Conservation (phyloP, 1,140 invertebrate species). For the Microplitis demolitor region DNA sequence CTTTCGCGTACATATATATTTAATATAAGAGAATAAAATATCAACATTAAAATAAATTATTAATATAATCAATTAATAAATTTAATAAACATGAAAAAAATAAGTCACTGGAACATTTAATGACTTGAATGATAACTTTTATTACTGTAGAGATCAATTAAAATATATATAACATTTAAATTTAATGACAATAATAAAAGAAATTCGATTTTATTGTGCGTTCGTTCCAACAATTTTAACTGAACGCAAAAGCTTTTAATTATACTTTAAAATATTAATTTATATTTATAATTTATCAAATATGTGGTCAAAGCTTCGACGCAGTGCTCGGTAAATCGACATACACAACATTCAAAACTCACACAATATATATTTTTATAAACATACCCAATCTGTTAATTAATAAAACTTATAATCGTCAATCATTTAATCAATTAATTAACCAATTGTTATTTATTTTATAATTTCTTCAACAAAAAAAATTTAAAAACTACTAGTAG, state of each 20-base stretch:
- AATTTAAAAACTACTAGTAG: neutral
- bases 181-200: too few species aligned
- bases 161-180: too few species aligned
- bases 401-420: neutral
- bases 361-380: neutral
- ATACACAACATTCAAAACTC: slow-evolving; percentile 3
- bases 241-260: neutral
- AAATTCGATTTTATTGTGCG: too few species aligned
- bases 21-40: neutral
- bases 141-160: too few species aligned
- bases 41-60: neutral
- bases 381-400: slow-evolving; percentile 21
- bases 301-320: neutral
- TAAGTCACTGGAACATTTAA: neutral
- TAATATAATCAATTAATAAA: neutral
- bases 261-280: neutral
- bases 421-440: too few species aligned
- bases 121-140: too few species aligned
- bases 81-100: neutral
- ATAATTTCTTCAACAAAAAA: too few species aligned
- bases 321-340: neutral
- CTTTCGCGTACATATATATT: neutral
- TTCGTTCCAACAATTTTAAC: too few species aligned
- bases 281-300: neutral
- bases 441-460: too few species aligned